Conservation (phyloP, 1,140 invertebrate genomes). For the Drosophila chauvacae region DNA sequence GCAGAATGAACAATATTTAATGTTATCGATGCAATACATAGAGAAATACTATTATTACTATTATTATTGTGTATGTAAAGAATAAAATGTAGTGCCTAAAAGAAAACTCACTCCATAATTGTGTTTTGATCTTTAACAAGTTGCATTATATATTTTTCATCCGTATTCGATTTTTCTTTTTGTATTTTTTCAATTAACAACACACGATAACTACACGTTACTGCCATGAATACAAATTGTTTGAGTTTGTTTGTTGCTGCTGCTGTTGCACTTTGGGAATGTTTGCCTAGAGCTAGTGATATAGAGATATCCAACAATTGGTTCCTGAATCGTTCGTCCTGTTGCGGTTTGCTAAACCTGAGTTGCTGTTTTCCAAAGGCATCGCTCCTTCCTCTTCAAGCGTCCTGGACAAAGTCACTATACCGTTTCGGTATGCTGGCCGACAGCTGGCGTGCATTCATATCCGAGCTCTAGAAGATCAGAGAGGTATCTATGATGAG, state of each 20-base stretch:
- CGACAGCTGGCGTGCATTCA: conserved; percentile 82
- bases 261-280: conserved; percentile 59
- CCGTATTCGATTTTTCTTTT: conserved; percentile 2
- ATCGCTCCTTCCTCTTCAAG: conserved; percentile 4
- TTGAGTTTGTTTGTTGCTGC: conserved; percentile 20
- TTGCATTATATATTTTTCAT: conserved; percentile 31
- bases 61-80: conserved; percentile 62
- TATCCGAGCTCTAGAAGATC: conserved; percentile 80
- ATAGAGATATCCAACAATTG: conserved; percentile 53
- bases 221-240: conserved; percentile 76
- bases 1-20: conserved; percentile 80
- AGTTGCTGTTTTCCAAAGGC: conserved; percentile 2
- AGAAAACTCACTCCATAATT: background rate
- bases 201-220: conserved; percentile 64
- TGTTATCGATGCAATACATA: conserved; percentile 67
- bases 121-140: conserved; percentile 44
- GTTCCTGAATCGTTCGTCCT: conserved; percentile 58
- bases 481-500: conserved; percentile 18
- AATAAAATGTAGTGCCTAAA: conserved; percentile 77
- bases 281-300: conserved; percentile 73
- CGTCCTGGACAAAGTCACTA: conserved; percentile 59
- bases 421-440: conserved; percentile 73
- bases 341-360: conserved; percentile 17
- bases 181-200: conserved; percentile 45
- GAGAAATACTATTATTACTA: conserved; percentile 61